Evolutionary conservation across 1,140 invertebrate species (phyloP), one percentile per base, ranked within the genome.

Genomic region (Mactra quadrangularis): DNA sequence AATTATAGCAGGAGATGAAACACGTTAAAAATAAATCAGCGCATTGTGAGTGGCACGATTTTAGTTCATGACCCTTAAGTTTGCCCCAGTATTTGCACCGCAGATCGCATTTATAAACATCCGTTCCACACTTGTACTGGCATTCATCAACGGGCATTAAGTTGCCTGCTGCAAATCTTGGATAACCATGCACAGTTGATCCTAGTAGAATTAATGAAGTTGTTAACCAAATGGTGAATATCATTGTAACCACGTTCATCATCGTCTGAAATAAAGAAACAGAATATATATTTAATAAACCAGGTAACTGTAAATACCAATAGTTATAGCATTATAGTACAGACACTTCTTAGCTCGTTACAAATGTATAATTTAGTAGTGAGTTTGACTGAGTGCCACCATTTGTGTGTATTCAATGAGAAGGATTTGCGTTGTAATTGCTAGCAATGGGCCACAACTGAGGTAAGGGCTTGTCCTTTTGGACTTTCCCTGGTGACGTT

Each of bases 1-100:
- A 68, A 41, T 68, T 50, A 64, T 62, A 76, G 22, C 74, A 76
- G 22, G 53, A 57, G 31, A 76, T 50, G 50, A 76, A 76, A 62
- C 74, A 76, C 38, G 59, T 55, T 29, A 76, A 31, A 25, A 76
- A 76, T 38, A 62, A 13, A 50, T 76, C 74, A 22, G 55, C 74
- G 29, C 74, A 76, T 3, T 50, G 45, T 45, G 74, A 47, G 17
- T 76, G 74, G 59, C 74, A 76, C 15, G 19, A 19, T 62, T 76
- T 76, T 0, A 76, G 59, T 45, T 45, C 57, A 19, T 60, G 27
- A 2, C 74, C 74, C 17, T 45, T 15, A 27, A 76, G 41, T 9
- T 76, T 55, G 19, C 47, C 38, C 55, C 55, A 50, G n/a, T 76
- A 76, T 76, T 76, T 76, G 22, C 74, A 76, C 13, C 59, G 33